Base-by-base conservation (phyloP, 1,140 invertebrate genomes). In the Pseudomyrmex gracilis region DNA sequence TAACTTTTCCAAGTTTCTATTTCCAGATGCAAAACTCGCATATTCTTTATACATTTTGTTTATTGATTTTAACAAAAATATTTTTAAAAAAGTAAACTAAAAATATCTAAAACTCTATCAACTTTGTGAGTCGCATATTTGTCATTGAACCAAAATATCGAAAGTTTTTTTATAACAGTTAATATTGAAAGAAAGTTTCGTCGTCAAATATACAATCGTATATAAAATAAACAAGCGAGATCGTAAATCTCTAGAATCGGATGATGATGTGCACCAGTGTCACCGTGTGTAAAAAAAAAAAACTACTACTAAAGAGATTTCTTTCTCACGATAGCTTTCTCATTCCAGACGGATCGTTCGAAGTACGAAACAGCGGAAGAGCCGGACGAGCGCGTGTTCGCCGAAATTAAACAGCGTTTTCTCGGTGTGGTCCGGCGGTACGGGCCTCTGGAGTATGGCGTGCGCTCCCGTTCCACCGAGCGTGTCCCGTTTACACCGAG, bases 381-480 rank as follows among this genome's bases (percentile, higher is more conserved):
- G 73, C 76, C 45, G 63, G 12, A 74, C 80, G 47, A 77, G 7
- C 71, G 76, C 84, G 76, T 90, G 90, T 91, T 87, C 88, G 78
- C 45, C 64, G 77, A 90, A 92, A 91, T 90, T 92, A 90, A 89
- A 90, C 88, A 85, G 85, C 63, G 82, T 84, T 82, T 85, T 64
- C 83, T 71, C 77, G 78, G n/a, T 85, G 15, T 85, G 15, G 66
- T 60, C 47, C 58, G 12, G 7, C 53, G 45, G 22, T 49, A 12
- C 17, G 49, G n/a, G 24, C 55, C 49, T 24, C 47, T 60, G 57
- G 47, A 53, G 66, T 55, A 58, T 53, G 53, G 57, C 34, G 58
- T 61, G 20, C 66, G 20, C 70, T 76, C 68, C 74, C 80, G 64
- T 83, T 53, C 22, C 55, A 64, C 80, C 84, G 34, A 34, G 43